Conservation (phyloP, 1,140 invertebrate genomes). For the Drosophila punjabiensis region DNA sequence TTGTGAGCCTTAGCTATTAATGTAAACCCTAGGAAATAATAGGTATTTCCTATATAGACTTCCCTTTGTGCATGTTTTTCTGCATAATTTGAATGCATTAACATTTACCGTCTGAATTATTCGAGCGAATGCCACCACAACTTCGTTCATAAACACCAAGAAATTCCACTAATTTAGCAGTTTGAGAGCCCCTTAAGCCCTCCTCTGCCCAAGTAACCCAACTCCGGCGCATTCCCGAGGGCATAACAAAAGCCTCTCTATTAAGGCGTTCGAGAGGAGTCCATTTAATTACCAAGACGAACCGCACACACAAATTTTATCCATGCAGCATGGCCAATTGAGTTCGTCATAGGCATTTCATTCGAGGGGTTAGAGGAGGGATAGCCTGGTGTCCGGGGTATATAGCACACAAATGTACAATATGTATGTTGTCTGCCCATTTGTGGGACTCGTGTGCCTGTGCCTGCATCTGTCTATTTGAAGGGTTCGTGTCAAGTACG, state of each 20-base stretch:
- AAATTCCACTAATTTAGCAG: slow-evolving; percentile 25
- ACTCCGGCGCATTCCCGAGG: slow-evolving; percentile 43
- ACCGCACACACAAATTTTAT: slow-evolving; percentile 43
- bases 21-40: neutral
- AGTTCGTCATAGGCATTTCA: slow-evolving; percentile 54
- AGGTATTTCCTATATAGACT: too few species aligned
- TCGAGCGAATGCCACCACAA: neutral
- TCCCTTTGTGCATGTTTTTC: too few species aligned
- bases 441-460: slow-evolving; percentile 21
- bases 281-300: slow-evolving; percentile 62
- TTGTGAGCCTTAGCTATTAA: neutral
- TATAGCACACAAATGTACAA: neutral
- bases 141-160: slow-evolving; percentile 6
- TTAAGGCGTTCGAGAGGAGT: slow-evolving; percentile 44
- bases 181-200: slow-evolving; percentile 21
- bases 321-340: slow-evolving; percentile 59
- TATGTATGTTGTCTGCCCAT: slow-evolving; percentile 15
- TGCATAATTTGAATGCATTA: neutral
- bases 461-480: slow-evolving; percentile 57
- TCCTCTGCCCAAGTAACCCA: slow-evolving; percentile 13
- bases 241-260: slow-evolving; percentile 40
- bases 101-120: neutral
- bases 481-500: slow-evolving; percentile 76
- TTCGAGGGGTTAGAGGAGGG: neutral
- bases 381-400: neutral